These are phyloP conservation scores for Taeniopygia guttata DNA, from an alignment of 2,797 vertebrate genomes.

Conservation along the genomic window DNA sequence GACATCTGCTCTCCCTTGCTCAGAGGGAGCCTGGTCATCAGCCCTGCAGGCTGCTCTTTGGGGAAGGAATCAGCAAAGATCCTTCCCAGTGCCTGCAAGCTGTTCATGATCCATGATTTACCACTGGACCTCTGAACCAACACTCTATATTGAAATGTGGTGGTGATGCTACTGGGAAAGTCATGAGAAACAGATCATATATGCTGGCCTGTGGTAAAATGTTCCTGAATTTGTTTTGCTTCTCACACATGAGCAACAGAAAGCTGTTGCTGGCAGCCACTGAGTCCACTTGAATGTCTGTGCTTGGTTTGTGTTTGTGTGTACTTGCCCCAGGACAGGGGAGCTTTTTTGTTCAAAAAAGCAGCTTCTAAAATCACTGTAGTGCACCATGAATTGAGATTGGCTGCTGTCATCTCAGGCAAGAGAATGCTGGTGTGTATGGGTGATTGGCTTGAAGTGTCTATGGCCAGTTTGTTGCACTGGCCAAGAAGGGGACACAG, in stretches of 20 bases:
- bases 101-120: fast-evolving
- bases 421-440: not conserved
- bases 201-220: not conserved
- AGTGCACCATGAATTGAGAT: not conserved
- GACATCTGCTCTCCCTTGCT: not conserved
- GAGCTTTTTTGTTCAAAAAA: not conserved
- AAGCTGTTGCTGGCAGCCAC: not conserved
- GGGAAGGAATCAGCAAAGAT: not conserved
- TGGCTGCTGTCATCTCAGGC: not conserved
- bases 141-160: not conserved
- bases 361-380: not conserved
- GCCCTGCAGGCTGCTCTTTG: not conserved
- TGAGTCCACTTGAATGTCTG: not conserved
- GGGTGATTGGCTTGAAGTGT: not conserved
- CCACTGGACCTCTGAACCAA: not conserved
- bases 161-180: not conserved
- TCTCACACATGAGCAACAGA: not conserved
- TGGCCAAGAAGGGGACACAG: not conserved
- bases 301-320: not conserved
- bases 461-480: not conserved
- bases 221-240: not conserved
- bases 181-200: fast-evolving
- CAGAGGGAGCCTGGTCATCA: no score
- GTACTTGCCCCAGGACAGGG: no score
- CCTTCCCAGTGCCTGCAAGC: not conserved